These are phyloP conservation scores for Cinclus mexicanus DNA, from an alignment of 2,113 vertebrate species.

Conservation along the genomic window DNA sequence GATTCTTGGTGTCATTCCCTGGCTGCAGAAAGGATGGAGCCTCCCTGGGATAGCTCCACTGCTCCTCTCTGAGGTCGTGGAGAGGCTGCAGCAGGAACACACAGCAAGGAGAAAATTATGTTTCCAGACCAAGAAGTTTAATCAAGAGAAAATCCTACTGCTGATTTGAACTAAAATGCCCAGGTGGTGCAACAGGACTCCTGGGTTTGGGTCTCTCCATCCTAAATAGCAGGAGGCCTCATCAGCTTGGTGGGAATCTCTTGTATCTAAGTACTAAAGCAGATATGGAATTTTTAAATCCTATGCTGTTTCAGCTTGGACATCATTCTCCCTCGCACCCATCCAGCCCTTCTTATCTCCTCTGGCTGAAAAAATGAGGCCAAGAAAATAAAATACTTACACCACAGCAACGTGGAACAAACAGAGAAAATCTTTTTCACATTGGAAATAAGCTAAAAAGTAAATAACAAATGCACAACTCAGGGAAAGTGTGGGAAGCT, in stretches of 20 bases:
- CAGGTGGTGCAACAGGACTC: not conserved
- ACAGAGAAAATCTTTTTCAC: not conserved
- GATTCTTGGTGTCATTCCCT: not conserved
- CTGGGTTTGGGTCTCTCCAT: not conserved
- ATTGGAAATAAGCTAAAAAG: not conserved
- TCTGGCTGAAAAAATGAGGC: not conserved
- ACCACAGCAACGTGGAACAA: not conserved
- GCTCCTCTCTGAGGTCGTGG: not conserved
- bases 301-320: not conserved
- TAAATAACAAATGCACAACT: not conserved
- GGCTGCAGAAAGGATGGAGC: not conserved
- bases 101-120: not conserved
- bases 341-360: not conserved
- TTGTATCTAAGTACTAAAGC: not conserved
- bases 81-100: not conserved
- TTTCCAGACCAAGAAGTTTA: not conserved
- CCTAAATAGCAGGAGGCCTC: not conserved
- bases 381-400: not conserved
- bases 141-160: not conserved
- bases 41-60: not conserved
- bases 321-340: not conserved
- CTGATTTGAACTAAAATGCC: not conserved
- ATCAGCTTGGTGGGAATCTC: not conserved
- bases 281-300: not conserved
- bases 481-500: not conserved